Evolutionary conservation across 2,113 vertebrate species (phyloP), one percentile per base, ranked within the genome.

Genomic region (Mustelus asterias): DNA sequence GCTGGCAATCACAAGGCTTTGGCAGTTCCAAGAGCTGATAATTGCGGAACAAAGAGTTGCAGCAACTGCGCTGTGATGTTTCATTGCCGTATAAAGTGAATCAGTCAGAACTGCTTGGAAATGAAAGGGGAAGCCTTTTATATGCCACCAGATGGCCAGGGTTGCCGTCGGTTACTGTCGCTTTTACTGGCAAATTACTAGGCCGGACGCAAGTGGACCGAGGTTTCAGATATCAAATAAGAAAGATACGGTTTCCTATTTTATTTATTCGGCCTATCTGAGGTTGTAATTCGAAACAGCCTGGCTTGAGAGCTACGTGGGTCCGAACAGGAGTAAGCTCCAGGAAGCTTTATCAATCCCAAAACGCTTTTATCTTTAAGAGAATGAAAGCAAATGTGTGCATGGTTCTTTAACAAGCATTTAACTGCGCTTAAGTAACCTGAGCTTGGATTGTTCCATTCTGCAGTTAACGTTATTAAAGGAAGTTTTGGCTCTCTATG

Each of bases 71-170:
- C 89, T n/a, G 54, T 92, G 33, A 92, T n/a, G 14, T 92, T 92
- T 63, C 89, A 92, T 92, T 92, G 89, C 89, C 89, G 5, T 92
- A 58, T 20, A 65, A 90, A 90, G 33, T 90, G 88, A 20, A 63
- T 90, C 58, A 63, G 14, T n/a, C 2, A 0, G 4, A n/a, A 54
- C 33, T 63, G 54, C 33, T 90, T 26, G 16, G 89, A 92, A 92
- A 92, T 90, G 88, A 90, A 90, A 90, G 58, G 60, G 58, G 89
- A 92, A 63, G 33, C 29, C 14, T 89, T 89, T 89, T 16, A 89
- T 89, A 33, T 89, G 86, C 48, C 48, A 58, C 26, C 86, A 89
- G 86, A 89, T 89, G 86, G 86, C 86, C 13, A 26, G 48, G 86
- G 48, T 89, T 29, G 86, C 86, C 26, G 44, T 41, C 44, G 20